Evolutionary conservation across 2,113 vertebrate species (phyloP).

Genomic region (Tragulus kanchil): DNA sequence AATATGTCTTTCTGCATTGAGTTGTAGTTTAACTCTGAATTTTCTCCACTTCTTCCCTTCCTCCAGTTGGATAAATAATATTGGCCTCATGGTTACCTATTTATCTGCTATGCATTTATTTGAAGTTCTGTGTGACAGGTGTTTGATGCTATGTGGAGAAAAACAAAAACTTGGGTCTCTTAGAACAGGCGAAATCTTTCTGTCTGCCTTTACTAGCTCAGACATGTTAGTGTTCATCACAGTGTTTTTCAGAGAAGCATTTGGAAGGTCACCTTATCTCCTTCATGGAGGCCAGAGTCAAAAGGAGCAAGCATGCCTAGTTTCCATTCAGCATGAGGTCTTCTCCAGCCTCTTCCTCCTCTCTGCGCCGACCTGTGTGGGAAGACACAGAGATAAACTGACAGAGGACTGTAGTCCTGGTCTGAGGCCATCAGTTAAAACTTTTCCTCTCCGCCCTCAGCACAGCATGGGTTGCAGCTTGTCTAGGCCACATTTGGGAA

Average conservation of each 20-base stretch:
- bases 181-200: not conserved
- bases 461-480: rapidly evolving
- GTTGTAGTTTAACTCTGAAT: not conserved
- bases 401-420: not conserved
- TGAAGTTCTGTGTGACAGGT: not conserved
- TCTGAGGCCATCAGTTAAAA: not conserved
- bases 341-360: not conserved
- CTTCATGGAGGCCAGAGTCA: not conserved
- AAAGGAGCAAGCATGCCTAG: too few relatives aligned
- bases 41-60: not conserved
- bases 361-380: not conserved
- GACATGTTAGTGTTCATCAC: not conserved
- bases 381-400: not conserved
- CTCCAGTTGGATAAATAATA: not conserved
- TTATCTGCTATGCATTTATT: not conserved
- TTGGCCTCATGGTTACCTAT: not conserved
- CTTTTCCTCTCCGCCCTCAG: not conserved
- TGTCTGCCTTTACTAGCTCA: not conserved
- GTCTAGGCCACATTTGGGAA: not conserved
- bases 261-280: not conserved
- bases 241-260: not conserved
- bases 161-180: not conserved
- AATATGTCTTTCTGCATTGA: not conserved
- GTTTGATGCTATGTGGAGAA: not conserved
- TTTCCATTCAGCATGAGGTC: not conserved